Base-by-base conservation (phyloP, 2,113 vertebrate species). In the Cranoglanis bouderius region DNA sequence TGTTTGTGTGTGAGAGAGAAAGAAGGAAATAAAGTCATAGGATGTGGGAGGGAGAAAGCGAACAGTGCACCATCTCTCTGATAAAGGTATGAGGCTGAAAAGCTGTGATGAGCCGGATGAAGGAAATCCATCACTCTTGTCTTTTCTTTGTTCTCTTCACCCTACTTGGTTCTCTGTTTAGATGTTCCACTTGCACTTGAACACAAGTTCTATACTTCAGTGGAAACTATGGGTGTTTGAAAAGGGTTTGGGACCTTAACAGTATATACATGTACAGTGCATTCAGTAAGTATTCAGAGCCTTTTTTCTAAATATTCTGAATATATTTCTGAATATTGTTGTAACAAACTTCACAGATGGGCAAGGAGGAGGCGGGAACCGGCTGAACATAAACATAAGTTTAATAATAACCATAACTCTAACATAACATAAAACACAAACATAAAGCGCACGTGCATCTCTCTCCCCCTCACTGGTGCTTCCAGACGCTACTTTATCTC, bases 1-100 rank as follows among this genome's bases (percentile, higher is more conserved):
- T 53, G 77, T 19, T n/a, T 32, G 38, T 55, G 40, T 32, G 61
- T 51, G 38, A 77, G 43, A 70, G 38, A 29, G 32, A 83, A 35
- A 74, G 38, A 77, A 26, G 18, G 49, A 32, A 77, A 77, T 5
- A 21, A 9, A 59, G 19, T 83, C 21, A 26, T 26, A 43, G 24
- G 82, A 46, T 53, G 57, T 75, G 83, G 74, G 55, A n/a, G 65
- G 29, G 24, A 84, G 53, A 88, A 29, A 65, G 51, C 29, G 10
- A 65, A 53, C 24, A 85, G 35, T 57, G 61, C 82, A 87, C 43
- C 46, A 51, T 40, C 21, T 49, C 59, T 82, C 6, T 74, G 65
- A 65, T 87, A 43, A 72, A 81, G 70, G 35, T 89, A 89, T 21
- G 43, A 83, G 63, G 35, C 90, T 87, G 61, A 78, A 77, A 74